Evolutionary conservation across 1,140 invertebrate genomes (phyloP).

Genomic region (Eulimnadia texana): DNA sequence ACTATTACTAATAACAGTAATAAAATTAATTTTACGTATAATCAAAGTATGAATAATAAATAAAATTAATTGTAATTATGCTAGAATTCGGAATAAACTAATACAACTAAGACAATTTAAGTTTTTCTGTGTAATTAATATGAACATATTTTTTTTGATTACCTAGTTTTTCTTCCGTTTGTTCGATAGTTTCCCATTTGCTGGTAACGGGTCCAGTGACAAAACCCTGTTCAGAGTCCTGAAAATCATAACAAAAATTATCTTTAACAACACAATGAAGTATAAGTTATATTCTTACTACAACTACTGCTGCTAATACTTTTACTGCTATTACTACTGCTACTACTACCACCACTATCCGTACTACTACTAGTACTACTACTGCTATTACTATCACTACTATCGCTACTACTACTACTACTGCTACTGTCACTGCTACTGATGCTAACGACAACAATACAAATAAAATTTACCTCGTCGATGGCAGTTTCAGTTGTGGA

Average conservation of each 20-base stretch:
- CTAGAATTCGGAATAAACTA: too few species aligned
- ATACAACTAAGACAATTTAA: too few species aligned
- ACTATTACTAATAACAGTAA: too few species aligned
- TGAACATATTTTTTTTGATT: conserved; percentile 20
- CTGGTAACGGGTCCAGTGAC: conserved; percentile 29
- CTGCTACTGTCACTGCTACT: background rate
- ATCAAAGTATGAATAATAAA: too few species aligned
- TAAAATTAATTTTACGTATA: too few species aligned
- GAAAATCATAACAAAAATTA: background rate
- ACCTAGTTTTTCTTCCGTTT: conserved; percentile 45
- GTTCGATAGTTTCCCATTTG: conserved; percentile 49
- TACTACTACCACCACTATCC: background rate
- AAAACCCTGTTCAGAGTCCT: conserved; percentile 24
- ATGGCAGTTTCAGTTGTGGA: background rate
- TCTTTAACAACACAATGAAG: background rate
- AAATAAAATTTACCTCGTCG: background rate
- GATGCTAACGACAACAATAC: too few species aligned
- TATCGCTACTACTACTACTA: background rate
- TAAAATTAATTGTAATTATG: too few species aligned
- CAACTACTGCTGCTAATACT: background rate
- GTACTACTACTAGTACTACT: too few species aligned
- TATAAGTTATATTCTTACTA: background rate
- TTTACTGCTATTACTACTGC: background rate
- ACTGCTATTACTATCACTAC: background rate
- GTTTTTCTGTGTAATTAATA: too few species aligned